Evolutionary conservation across 2,797 vertebrate species (phyloP), one percentile per base, ranked within the genome.

Genomic region (Neopelma chrysocephalum): DNA sequence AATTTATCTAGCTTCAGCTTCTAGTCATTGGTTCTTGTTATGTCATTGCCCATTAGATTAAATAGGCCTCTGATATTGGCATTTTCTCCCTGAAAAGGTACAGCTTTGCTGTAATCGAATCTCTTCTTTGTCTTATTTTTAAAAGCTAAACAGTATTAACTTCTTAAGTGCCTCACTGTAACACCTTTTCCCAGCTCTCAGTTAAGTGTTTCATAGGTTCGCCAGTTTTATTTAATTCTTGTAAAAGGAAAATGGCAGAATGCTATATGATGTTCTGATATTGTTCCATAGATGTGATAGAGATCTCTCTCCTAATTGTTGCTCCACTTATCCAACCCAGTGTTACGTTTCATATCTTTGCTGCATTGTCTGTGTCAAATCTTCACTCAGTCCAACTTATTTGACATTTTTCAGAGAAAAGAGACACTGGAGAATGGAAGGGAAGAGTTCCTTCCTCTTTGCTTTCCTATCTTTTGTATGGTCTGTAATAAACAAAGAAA

Each of bases 1-100:
- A 87, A 93, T 95, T 72, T 96, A 86, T 72, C 89, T 88, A 78
- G 65, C 89, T 94, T 76, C 73, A 90, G 70, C 80, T 90, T 94
- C 79, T 78, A 88, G 72, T 88, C 89, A 77, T 96, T 94, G 94
- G 53, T 95, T 93, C 93, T 96, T 93, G 82, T 93, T 96, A 94
- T 91, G 89, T 81, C 91, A 60, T 88, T 94, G 54, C 34, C 56
- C 38, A 50, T 94, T 94, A 81, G 43, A 68, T 94, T 94, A 94
- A 95, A 93, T 48, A 94, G 85, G 34, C 72, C n/a, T 86, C 90
- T 87, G 72, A 86, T 91, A 89, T 42, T 90, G 87, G 27, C 29
- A 23, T 88, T 94, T 95, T 87, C 56, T 90, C 82, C 65, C 77
- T 79, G 60, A 70, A 86, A 84, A 82, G 15, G 48, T 81, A 76